Conservation (phyloP, 2,888 invertebrate genomes). For the Phyto melanocephala region DNA sequence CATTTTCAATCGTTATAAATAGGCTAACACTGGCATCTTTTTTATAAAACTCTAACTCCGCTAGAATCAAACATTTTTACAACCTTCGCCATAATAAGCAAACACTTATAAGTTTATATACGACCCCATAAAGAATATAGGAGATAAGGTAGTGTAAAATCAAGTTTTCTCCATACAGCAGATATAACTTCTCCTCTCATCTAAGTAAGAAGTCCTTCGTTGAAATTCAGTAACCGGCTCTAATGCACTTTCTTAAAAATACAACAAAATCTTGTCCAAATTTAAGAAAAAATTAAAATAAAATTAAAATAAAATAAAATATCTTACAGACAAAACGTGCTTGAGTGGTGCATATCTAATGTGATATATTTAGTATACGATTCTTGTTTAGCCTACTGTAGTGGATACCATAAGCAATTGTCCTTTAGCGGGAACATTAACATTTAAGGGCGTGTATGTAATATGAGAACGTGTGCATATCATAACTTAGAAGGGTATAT, state of each 20-base stretch:
- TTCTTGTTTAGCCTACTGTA: neutral
- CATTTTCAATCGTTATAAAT: too few relatives aligned
- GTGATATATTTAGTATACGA: conserved; percentile 10
- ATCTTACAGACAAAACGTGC: too few relatives aligned
- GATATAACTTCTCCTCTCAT: too few relatives aligned
- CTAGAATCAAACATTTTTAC: too few relatives aligned
- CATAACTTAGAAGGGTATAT: conserved; percentile 1
- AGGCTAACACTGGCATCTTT: too few relatives aligned
- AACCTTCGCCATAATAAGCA: too few relatives aligned
- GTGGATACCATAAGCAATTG: conserved; percentile 26
- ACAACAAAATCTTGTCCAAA: neutral
- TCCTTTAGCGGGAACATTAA: conserved; percentile 29
- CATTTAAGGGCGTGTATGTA: conserved; percentile 45
- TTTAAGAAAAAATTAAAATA: neutral
- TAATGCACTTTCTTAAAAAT: conserved; percentile 29
- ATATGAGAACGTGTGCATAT: conserved; percentile 50
- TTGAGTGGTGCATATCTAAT: conserved; percentile 39
- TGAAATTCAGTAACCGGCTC: conserved; percentile 9
- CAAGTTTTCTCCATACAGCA: too few relatives aligned
- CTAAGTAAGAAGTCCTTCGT: too few relatives aligned
- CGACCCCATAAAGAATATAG: too few relatives aligned
- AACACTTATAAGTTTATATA: too few relatives aligned
- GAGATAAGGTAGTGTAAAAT: too few relatives aligned
- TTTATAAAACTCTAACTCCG: too few relatives aligned
- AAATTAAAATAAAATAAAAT: neutral